Conservation (phyloP, 2,113 vertebrate species). For the Hepsetus odoe region DNA sequence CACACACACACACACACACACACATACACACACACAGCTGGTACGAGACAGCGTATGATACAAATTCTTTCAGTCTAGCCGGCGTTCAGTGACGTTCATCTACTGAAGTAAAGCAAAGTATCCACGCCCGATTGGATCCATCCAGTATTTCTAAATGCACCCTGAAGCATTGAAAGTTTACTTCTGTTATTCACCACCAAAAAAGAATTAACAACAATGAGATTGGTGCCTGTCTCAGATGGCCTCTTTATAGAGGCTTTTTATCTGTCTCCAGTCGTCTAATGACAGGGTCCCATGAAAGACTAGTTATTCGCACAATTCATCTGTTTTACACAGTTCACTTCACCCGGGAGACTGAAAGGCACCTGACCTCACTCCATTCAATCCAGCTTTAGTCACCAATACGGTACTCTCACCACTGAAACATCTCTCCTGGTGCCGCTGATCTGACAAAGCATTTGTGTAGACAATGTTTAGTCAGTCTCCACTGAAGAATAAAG, state of each 20-base stretch:
- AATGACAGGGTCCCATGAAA: constrained; percentile 7
- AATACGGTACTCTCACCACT: constrained; percentile 3
- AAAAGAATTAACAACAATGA: constrained; percentile 27
- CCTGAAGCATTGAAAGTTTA: constrained; percentile 5
- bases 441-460: constrained; percentile 26
- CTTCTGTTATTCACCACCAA: constrained; percentile 12
- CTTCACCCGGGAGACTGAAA: constrained; percentile 22
- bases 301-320: constrained; percentile 19
- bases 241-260: constrained; percentile 11
- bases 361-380: constrained; percentile 45
- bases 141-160: background rate
- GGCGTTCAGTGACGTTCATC: background rate
- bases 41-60: constrained; percentile 23
- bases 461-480: constrained; percentile 23
- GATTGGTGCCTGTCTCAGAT: constrained; percentile 15
- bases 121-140: background rate
- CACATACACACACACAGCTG: constrained; percentile 46
- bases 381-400: constrained; percentile 13
- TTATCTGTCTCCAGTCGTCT: constrained; percentile 21
- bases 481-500: background rate
- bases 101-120: constrained; percentile 1
- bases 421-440: constrained; percentile 24
- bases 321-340: constrained; percentile 23
- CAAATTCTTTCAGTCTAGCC: constrained; percentile 33
- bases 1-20: constrained; percentile 52